phyloP scores from a whole-genome alignment of 2,797 vertebrate genomes.

The Sebastes minor region DNA sequence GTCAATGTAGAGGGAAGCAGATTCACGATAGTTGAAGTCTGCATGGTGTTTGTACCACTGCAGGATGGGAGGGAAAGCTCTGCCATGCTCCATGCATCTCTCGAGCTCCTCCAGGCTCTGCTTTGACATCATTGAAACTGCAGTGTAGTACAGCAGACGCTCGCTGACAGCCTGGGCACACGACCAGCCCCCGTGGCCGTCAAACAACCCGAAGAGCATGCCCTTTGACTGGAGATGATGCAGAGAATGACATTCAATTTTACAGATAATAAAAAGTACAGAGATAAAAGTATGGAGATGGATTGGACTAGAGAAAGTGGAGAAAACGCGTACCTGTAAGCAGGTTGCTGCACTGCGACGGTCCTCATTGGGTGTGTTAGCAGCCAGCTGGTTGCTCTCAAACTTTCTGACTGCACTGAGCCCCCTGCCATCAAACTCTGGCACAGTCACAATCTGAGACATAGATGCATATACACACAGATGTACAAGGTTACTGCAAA shows the following conservation, averaged over 20 bases:
- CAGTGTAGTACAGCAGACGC: conserved; percentile 91
- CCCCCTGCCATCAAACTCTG: conserved; percentile 80
- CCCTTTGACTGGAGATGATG: conserved; percentile 81
- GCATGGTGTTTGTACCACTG: conserved; percentile 91
- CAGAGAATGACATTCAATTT: neutral
- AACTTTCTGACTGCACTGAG: conserved; percentile 87
- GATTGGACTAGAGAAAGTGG: neutral
- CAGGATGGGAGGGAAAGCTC: conserved; percentile 87
- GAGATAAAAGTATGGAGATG: neutral
- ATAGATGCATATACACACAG: neutral
- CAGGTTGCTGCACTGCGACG: conserved; percentile 90
- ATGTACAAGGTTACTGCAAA: neutral
- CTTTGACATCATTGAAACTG: conserved; percentile 90
- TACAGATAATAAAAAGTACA: neutral
- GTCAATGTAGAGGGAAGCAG: conserved; percentile 88
- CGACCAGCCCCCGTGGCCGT: conserved; percentile 92
- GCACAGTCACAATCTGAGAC: conserved; percentile 76
- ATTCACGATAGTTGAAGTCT: conserved; percentile 86
- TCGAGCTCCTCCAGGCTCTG: conserved; percentile 89
- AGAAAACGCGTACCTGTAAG: conserved; percentile 72
- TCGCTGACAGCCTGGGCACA: conserved; percentile 95
- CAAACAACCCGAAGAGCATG: conserved; percentile 94
- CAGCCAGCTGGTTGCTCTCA: conserved; percentile 92
- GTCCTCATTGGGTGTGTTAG: conserved; percentile 93
- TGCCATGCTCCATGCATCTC: conserved; percentile 85